Base-by-base conservation (phyloP, 2,113 vertebrate species). In the Brevimyrus niger region DNA sequence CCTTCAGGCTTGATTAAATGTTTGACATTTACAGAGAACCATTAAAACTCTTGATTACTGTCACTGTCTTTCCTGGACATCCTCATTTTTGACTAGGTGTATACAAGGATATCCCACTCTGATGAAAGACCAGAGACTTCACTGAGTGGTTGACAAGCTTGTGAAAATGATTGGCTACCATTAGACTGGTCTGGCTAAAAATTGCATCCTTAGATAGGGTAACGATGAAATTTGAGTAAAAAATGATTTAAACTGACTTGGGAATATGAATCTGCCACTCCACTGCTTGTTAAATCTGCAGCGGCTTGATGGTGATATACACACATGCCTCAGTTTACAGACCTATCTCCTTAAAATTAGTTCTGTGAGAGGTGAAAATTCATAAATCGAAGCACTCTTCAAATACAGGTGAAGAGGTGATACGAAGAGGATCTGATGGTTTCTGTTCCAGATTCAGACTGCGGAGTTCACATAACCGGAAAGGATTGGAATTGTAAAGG, bases 1-100 rank as follows among this genome's bases (percentile, higher is more conserved):
- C 58, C 73, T 50, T 88, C 27, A 27, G 46, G 42, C 38, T 89
- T 89, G 65, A 89, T 83, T 51, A 89, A 89, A 83, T 31, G 48
- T 35, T 53, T 89, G 27, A 51, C 88, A 55, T 82, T 89, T 48
- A 83, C 17, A 55, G 48, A 42, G 35, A 89, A 89, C 31, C 76
- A 83, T 83, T 76, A 44, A 82, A 31, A 82, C 73, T 13, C 44
- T 89, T 82, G 73, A 89, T 89, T 83, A 53, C 19, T 53, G 73
- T 80, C 73, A 80, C 35, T 19, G 35, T 80, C 35, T 19, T 80
- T 80, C 73, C 15, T 80, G 31, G 73, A 80, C 35, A 42, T 80
- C 46, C 58, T 48, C 44, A 76, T 27, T 73, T 46, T 58, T 65
- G 87, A 42, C 21, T 69, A 35, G 23, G 65, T 3, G 61, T 47